Conservation (phyloP, 2,888 invertebrate genomes). For the Hydropsyche betteni region DNA sequence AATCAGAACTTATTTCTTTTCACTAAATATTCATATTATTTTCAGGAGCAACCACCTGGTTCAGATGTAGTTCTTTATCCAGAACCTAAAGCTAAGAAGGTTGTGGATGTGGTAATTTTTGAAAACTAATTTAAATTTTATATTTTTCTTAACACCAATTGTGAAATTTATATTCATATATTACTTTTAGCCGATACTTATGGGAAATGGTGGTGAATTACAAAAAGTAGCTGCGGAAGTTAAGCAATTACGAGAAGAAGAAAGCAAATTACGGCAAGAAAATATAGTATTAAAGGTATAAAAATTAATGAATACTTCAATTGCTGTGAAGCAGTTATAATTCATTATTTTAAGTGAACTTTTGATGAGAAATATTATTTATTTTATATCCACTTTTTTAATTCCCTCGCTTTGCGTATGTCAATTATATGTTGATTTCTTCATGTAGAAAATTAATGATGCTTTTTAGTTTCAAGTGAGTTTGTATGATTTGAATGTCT, state of each 20-base stretch:
- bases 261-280: slow-evolving; percentile 83
- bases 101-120: slow-evolving; percentile 54
- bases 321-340: not conserved
- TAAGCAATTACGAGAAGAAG: slow-evolving; percentile 79
- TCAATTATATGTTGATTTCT: slow-evolving; percentile 32
- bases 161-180: not conserved
- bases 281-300: slow-evolving; percentile 83
- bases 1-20: too few relatives aligned
- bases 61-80: slow-evolving; percentile 60
- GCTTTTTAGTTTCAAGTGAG: too few relatives aligned
- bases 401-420: slow-evolving; percentile 14
- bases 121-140: too few relatives aligned
- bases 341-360: slow-evolving; percentile 43
- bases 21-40: not conserved
- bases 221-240: slow-evolving; percentile 79
- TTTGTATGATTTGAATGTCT: too few relatives aligned
- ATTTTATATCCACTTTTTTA: not conserved
- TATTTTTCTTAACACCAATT: not conserved
- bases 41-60: slow-evolving; percentile 55
- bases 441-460: too few relatives aligned
- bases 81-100: slow-evolving; percentile 60
- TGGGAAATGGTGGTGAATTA: slow-evolving; percentile 64
- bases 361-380: slow-evolving; percentile 16
- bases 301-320: not conserved
- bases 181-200: slow-evolving; percentile 37